Conservation (phyloP, 2,888 invertebrate species). For the Antheraea yamamai region DNA sequence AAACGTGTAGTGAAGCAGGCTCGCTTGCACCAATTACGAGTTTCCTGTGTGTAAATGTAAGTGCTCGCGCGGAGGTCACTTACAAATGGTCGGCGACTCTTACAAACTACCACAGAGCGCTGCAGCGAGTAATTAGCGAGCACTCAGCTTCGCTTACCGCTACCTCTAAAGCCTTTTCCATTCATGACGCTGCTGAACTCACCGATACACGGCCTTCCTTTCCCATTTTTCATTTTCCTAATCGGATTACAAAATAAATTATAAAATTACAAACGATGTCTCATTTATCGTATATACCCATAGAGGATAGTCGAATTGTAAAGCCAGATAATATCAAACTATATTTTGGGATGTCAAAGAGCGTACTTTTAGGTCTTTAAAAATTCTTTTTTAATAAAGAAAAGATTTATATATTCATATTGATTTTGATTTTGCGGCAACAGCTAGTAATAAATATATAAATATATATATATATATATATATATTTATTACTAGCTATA, state of each 20-base stretch:
- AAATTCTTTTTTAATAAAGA: too few relatives aligned
- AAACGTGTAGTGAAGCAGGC: background rate
- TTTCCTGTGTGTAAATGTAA: background rate
- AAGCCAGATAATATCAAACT: background rate
- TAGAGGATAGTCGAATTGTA: background rate
- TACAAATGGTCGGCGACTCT: slow-evolving; percentile 1
- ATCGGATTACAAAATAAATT: too few relatives aligned
- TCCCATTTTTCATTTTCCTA: background rate
- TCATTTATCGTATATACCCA: background rate
- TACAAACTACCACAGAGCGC: background rate
- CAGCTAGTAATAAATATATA: too few relatives aligned
- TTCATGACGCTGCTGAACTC: background rate
- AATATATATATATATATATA: too few relatives aligned
- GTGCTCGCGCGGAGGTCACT: background rate
- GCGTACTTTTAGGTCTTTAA: too few relatives aligned
- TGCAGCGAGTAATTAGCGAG: background rate
- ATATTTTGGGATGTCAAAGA: background rate
- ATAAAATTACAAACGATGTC: background rate
- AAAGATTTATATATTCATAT: too few relatives aligned
- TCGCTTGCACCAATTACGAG: slow-evolving; percentile 2
- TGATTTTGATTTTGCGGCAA: too few relatives aligned
- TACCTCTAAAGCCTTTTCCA: background rate
- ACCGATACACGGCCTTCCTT: background rate
- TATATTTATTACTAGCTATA: too few relatives aligned
- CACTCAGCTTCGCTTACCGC: background rate